Percentiles rank a stretch among this genome's conserved stretches.
Conservation (phyloP, 2,113 vertebrate genomes). For the Pteruthius melanotis region DNA sequence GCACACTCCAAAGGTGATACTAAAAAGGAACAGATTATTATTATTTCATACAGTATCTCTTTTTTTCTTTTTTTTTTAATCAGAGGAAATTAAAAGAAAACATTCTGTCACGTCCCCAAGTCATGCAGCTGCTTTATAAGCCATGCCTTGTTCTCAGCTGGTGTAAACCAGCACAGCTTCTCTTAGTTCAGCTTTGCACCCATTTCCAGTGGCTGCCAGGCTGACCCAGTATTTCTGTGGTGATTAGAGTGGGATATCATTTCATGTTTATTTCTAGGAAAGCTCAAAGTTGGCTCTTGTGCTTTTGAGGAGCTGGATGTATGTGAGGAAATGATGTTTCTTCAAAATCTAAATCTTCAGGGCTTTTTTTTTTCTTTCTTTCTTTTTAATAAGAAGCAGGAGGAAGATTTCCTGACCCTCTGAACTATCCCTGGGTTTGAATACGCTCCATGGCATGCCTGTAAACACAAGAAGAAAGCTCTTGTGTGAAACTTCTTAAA, state of each 20-base stretch:
- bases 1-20: neutral
- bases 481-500: constrained; percentile 61
- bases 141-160: neutral
- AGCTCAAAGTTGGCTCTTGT: constrained; percentile 26
- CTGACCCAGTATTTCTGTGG: neutral
- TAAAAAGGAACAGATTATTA: neutral
- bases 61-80: neutral
- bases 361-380: neutral
- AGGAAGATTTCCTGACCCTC: constrained; percentile 55
- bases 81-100: constrained; percentile 14
- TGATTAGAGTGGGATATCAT: neutral
- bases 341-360: constrained; percentile 34
- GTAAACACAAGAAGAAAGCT: constrained; percentile 56
- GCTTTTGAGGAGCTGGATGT: constrained; percentile 31
- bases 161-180: neutral
- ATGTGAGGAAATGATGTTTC: neutral
- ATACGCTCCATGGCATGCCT: constrained; percentile 1
- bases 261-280: constrained; percentile 28
- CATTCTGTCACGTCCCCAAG: neutral
- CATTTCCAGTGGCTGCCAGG: neutral
- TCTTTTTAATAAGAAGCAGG: neutral
- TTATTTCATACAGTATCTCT: neutral
- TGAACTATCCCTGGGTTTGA: constrained; percentile 40
- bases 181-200: neutral
- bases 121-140: neutral